These are phyloP conservation scores for Perizoma flavofasciatum DNA, from an alignment of 2,888 invertebrate species.

Conservation along the genomic window DNA sequence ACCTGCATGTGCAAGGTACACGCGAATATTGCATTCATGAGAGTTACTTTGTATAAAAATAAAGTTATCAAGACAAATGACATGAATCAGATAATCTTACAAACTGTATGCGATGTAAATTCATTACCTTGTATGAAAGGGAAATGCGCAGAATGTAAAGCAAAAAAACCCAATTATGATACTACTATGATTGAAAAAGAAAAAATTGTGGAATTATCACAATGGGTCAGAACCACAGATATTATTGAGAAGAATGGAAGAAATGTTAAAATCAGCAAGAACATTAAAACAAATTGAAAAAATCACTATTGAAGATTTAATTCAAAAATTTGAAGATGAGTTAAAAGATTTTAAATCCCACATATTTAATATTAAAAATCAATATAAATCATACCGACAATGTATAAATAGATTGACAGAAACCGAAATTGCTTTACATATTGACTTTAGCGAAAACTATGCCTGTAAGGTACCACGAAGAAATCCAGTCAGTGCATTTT, in stretches of 20 bases:
- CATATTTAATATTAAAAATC: constrained; percentile 5
- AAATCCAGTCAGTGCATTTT: constrained; percentile 33
- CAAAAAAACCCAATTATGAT: no score
- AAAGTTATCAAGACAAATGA: no score
- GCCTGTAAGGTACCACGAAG: constrained; percentile 24
- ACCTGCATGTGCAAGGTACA: no score
- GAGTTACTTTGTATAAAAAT: no score
- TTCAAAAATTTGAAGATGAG: constrained; percentile 11
- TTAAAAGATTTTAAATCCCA: constrained; percentile 5
- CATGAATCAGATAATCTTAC: no score
- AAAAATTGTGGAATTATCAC: no score
- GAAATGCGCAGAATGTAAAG: no score
- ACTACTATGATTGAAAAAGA: no score
- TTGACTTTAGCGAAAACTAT: constrained; percentile 36
- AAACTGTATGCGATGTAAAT: no score
- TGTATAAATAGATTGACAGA: constrained; percentile 1
- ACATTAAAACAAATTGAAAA: constrained; percentile 6
- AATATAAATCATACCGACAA: constrained; percentile 5
- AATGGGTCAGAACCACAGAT: no score
- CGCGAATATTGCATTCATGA: no score
- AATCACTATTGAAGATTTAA: constrained; percentile 1
- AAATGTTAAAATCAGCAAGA: constrained; percentile 10
- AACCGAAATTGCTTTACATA: constrained; percentile 23
- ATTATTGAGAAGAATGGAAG: not conserved
- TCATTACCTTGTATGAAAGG: no score